Base-by-base conservation (phyloP, 2,113 vertebrate genomes). In the Dipodomys ordii region DNA sequence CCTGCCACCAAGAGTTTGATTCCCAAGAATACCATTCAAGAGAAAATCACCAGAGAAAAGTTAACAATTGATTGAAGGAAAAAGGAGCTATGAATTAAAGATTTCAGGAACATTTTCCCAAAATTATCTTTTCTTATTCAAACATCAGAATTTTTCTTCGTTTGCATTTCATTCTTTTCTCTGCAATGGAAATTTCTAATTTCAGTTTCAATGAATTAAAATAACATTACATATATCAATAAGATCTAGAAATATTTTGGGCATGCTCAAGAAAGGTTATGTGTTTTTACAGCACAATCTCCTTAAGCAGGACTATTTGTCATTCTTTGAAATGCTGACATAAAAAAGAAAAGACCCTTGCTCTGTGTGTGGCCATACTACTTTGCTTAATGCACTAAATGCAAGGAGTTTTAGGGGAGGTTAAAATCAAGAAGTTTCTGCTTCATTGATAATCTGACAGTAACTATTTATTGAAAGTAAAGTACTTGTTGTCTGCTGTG, bases 401-500 rank as follows among this genome's bases (percentile, higher is more conserved):
- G 97, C 94, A 80, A 96, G 96, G 97, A 96, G 97, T 97, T 93
- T 92, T 96, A 95, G 82, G 65, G 53, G 73, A 32, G 97, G 93
- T 57, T 97, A 98, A 97, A 97, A 95, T 97, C 95, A 97, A 96
- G 97, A 96, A 79, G 97, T 98, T 98, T 98, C 97, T 98, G 98
- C 97, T 98, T 97, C 97, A 98, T 98, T 98, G 98, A 98, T 97
- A 98, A 98, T 98, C 98, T 99, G 98, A 98, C 98, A 99, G 98
- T 98, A 98, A 98, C 98, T 98, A 99, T 99, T 99, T 98, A 99
- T 98, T 98, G 98, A 98, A 97, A 97, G 97, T 97, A 98, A 97
- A 98, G 98, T 98, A 97, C 98, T 98, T 98, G 98, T 98, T 98
- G 98, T 98, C 97, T 98, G 97, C 98, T 98, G 98, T 98, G 98